Base-by-base conservation (phyloP, 2,113 vertebrate species). In the Manacus vitellinus region DNA sequence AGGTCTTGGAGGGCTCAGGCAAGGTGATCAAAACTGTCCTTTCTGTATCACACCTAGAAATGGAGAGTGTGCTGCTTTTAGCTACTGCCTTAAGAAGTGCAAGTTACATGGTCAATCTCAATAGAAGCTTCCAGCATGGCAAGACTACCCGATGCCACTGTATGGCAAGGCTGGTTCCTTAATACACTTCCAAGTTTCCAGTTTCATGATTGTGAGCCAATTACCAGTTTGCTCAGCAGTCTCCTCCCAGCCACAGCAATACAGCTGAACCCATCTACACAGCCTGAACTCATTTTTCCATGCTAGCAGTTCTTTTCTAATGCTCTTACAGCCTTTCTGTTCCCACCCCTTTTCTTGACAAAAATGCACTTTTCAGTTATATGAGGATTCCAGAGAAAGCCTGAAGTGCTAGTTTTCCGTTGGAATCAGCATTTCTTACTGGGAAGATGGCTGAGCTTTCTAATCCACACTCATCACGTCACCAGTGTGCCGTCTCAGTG, bases 281-380 rank as follows among this genome's bases (percentile, higher is more conserved):
- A 94, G 96, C 84, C 72, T 92, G 73, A 94, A 95, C 61, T 95
- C 11, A 79, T 94, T 94, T 94, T 97, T 95, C 79, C 93, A 83
- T 94, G 70, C 93, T 77, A 70, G 74, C 79, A 94, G 91, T 91
- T 97, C 96, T 92, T 97, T 95, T 92, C 89, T 92, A 91, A 96
- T 87, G 90, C 75, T 96, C 95, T 97, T 88, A 72, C 74, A 94
- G 93, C 85, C n/a, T 80, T 88, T 80, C 27, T 88, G 58, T 51
- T 21, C 30, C 43, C 49, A 72, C 14, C 12, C 19, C 19, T 92
- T 71, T 77, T 62, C 97, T 93, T 17, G 4, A 95, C 92, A 91
- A 95, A 95, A 97, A 96, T 33, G 55, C 83, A 92, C 81, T 98
- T 95, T 97, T 97, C 81, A 86, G 9, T 95, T 95, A 96, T 62